A percentile compares a stretch with the other conserved stretches of the same genome.
phyloP scores from a whole-genome alignment of 2,797 vertebrate species.

The Cuniculus paca region DNA sequence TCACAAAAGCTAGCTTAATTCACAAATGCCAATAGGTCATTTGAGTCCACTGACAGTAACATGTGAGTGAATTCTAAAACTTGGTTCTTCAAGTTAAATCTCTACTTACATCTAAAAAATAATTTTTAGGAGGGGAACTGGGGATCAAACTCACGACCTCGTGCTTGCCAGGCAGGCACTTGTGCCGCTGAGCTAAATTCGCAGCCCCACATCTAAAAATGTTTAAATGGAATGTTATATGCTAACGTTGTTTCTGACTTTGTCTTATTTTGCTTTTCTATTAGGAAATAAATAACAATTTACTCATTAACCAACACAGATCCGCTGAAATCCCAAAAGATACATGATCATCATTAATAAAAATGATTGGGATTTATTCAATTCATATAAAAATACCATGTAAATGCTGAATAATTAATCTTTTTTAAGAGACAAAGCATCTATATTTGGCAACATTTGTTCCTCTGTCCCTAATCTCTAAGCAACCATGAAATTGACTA shows the following conservation, averaged over 20 bases:
- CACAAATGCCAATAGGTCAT: neutral
- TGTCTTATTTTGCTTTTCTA: neutral
- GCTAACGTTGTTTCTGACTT: neutral
- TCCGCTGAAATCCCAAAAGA: slow-evolving; percentile 7
- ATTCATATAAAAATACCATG: slow-evolving; percentile 53
- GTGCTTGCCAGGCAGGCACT: too few species aligned
- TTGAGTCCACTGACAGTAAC: neutral
- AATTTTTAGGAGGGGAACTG: too few species aligned
- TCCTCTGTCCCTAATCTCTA: slow-evolving; percentile 46
- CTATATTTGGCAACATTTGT: slow-evolving; percentile 48
- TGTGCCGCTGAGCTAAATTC: too few species aligned
- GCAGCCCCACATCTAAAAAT: neutral
- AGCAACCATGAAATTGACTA: slow-evolving; percentile 59
- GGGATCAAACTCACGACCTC: too few species aligned
- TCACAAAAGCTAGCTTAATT: slow-evolving; percentile 5
- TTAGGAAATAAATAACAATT: slow-evolving; percentile 19
- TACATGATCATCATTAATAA: slow-evolving; percentile 35
- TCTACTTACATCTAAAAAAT: neutral
- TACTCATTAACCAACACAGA: slow-evolving; percentile 36
- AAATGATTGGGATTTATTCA: slow-evolving; percentile 45
- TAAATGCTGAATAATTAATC: slow-evolving; percentile 51
- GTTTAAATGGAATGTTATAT: neutral
- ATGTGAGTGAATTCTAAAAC: slow-evolving; percentile 37
- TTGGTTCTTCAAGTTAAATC: slow-evolving; percentile 22
- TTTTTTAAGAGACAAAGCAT: slow-evolving; percentile 61